Base-by-base conservation (phyloP, 1,140 invertebrate species). In the Subanguina moxae region DNA sequence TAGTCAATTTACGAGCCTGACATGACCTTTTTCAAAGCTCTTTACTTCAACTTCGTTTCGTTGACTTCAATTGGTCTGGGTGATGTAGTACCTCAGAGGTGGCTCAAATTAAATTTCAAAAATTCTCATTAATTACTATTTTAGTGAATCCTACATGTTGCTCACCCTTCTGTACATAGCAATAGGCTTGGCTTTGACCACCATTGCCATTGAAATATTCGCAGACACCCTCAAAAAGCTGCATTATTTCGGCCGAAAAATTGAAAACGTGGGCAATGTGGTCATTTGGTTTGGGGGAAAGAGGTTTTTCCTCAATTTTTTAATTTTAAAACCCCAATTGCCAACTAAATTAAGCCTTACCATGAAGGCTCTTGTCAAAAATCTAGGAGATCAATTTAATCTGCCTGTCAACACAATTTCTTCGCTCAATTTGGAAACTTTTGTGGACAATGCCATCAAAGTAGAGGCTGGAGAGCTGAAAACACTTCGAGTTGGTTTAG, bases 271-370 rank as follows among this genome's bases (percentile, higher is more conserved):
- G 15, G 80, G 75, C 64, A 75, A 76, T 58, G 80, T 82, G 0
- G 65, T 69, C n/a, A 78, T 83, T 38, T 82, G 80, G 82, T 82
- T 82, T 61, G 80, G 80, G 7, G 76, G 79, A 21, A 80, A 82
- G 71, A 75, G 70, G 76, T 80, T 69, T 23, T 32, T 23, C 61
- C 56, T 17, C 11, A 73, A 64, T 3, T 32, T 15, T 73, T 65
- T 52, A 9, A 32, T 21, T 7, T 13, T 69, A 52, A 25, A 30
- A 9, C 64, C 1, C 9, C 7, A 13, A 52, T 71, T n/a, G 38
- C 15, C 25, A 21, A n/a, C 0, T 11, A 63, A 42, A 72, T 74
- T 57, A 42, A 79, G 77, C 46, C 63, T 82, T 9, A 82, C 80
- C 3, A 79, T 82, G 80, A 82, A 82, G 57, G 76, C 78, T 57